Evolutionary conservation across 2,113 vertebrate species (phyloP).

Genomic region (Spheniscus mendiculus): DNA sequence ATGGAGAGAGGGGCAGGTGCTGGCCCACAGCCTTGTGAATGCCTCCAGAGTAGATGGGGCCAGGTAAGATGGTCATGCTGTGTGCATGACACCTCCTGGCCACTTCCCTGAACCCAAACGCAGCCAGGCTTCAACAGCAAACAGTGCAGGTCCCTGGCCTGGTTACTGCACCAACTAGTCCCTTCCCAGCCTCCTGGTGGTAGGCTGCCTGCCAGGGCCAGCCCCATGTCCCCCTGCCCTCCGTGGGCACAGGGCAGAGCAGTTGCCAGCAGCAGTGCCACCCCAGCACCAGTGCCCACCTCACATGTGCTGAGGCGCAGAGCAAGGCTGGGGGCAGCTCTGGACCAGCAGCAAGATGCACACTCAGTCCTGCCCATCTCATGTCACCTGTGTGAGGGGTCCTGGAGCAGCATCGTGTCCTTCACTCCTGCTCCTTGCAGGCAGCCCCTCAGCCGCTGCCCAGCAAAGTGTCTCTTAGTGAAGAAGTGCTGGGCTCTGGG

Average conservation of each 20-base stretch:
- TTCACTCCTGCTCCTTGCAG: not conserved
- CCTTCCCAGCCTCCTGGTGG: not conserved
- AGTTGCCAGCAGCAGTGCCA: not conserved
- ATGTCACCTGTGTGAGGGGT: not conserved
- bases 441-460: not conserved
- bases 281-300: no score
- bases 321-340: not conserved
- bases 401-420: not conserved
- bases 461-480: slow-evolving; percentile 66
- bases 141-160: not conserved
- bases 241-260: not conserved
- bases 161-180: not conserved
- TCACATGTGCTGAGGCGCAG: rapidly evolving
- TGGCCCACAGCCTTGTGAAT: not conserved
- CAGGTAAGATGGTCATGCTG: not conserved
- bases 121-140: not conserved
- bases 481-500: slow-evolving; percentile 76
- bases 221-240: not conserved
- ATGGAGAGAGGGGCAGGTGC: not conserved
- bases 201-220: not conserved
- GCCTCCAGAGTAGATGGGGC: not conserved
- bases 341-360: not conserved
- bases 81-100: not conserved
- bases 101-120: not conserved
- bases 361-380: not conserved